A percentile compares a stretch with the other conserved stretches of the same genome.
These are phyloP conservation scores for Drosophila pseudoobscura DNA, from an alignment of 1,140 invertebrate genomes.

Conservation along the genomic window DNA sequence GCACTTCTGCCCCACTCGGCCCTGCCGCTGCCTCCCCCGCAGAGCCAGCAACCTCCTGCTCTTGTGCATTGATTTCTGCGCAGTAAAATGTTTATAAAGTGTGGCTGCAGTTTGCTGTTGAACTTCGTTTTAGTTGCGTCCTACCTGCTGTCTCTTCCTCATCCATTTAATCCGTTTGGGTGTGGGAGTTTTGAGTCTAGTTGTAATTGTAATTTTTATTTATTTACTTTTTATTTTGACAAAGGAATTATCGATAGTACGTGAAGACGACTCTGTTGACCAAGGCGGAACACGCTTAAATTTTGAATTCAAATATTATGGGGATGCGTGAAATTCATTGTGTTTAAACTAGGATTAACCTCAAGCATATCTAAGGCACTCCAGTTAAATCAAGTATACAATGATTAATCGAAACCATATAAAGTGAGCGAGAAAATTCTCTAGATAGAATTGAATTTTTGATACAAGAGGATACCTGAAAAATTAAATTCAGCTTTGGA, in stretches of 20 bases:
- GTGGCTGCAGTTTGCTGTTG: background rate
- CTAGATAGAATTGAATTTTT: no score
- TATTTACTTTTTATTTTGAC: constrained; percentile 38
- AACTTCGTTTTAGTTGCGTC: background rate
- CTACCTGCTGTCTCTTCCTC: constrained; percentile 61
- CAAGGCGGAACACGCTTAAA: no score
- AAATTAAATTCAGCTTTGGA: no score
- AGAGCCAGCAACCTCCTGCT: background rate
- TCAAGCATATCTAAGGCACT: no score
- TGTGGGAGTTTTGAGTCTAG: constrained; percentile 16
- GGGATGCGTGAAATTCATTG: no score
- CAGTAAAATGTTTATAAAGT: constrained; percentile 3
- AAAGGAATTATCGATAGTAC: background rate
- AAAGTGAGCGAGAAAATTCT: no score
- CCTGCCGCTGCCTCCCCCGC: background rate
- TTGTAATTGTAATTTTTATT: constrained; percentile 16
- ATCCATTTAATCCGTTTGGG: constrained; percentile 44
- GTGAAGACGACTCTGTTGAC: no score
- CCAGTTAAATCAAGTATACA: no score
- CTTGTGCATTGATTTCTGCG: constrained; percentile 60
- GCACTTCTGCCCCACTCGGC: background rate
- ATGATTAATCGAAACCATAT: no score
- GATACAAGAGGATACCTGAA: no score
- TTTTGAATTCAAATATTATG: no score
- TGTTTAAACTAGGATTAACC: no score